Evolutionary conservation across 1,140 invertebrate genomes (phyloP).

Genomic region (Caerostris extrusa): DNA sequence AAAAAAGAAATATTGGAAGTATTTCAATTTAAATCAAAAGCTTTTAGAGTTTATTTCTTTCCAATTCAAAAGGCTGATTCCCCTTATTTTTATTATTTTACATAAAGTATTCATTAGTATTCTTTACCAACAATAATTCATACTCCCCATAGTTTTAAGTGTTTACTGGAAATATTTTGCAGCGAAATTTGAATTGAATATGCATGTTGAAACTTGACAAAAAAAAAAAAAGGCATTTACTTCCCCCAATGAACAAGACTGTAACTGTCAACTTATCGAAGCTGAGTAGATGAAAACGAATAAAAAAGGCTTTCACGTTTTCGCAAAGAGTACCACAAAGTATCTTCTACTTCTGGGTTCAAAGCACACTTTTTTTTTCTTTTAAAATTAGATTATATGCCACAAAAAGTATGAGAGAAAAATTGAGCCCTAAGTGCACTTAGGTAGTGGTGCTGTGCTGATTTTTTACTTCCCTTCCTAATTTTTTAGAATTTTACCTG

Average conservation of each 20-base stretch:
- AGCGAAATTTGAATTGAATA: too few species aligned
- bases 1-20: too few species aligned
- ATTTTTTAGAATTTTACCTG: background rate
- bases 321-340: constrained; percentile 13
- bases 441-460: background rate
- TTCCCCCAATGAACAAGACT: background rate
- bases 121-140: too few species aligned
- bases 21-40: too few species aligned
- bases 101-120: too few species aligned
- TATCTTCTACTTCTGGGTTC: background rate
- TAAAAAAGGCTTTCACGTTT: background rate
- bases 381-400: constrained; percentile 4
- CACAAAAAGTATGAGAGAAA: background rate
- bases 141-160: too few species aligned
- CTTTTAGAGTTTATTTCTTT: too few species aligned
- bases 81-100: too few species aligned
- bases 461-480: background rate
- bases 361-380: background rate
- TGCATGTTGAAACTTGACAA: too few species aligned
- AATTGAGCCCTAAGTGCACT: constrained; percentile 27
- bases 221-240: background rate
- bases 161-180: too few species aligned
- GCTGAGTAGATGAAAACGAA: background rate
- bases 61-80: too few species aligned
- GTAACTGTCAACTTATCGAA: background rate